A percentile compares a stretch with the other conserved stretches of the same genome.
phyloP scores from a whole-genome alignment of 37 sponge, comb jelly and placozoan genomes.

The Petrosia ficiformis region DNA sequence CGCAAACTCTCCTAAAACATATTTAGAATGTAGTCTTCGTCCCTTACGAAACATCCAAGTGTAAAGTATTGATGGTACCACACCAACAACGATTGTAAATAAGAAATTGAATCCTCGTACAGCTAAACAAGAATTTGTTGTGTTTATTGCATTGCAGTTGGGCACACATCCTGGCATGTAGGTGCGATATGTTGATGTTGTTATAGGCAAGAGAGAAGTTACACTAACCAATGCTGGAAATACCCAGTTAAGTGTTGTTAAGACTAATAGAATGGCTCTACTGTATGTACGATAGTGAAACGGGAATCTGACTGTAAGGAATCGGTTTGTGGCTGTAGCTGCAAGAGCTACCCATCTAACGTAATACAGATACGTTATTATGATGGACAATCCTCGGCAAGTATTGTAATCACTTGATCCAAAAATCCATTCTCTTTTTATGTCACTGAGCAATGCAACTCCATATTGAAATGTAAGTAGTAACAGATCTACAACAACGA shows the following conservation, averaged over 20 bases:
- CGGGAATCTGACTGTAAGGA: constrained; percentile 1
- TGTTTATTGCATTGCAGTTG: not conserved
- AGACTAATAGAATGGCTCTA: not conserved
- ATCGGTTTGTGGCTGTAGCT: not conserved
- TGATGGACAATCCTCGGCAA: not conserved
- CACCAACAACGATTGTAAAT: not conserved
- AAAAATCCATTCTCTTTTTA: not conserved
- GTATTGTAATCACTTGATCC: not conserved
- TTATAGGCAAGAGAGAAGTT: not conserved
- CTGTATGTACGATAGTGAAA: not conserved
- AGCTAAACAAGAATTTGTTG: not conserved
- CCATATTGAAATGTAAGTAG: not conserved
- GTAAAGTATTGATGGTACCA: not conserved
- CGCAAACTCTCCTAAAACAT: not conserved
- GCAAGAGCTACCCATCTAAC: not conserved
- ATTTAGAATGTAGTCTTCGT: not conserved
- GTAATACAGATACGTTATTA: not conserved
- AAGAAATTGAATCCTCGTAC: not conserved
- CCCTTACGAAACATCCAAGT: not conserved
- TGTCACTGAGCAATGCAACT: not conserved
- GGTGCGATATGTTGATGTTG: not conserved
- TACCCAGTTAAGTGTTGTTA: not conserved
- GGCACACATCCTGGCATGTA: not conserved
- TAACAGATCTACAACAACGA: not conserved
- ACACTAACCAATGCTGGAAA: not conserved